Evolutionary conservation across 2,797 vertebrate species (phyloP).

Genomic region (Tokudaia tokunoshimensis): DNA sequence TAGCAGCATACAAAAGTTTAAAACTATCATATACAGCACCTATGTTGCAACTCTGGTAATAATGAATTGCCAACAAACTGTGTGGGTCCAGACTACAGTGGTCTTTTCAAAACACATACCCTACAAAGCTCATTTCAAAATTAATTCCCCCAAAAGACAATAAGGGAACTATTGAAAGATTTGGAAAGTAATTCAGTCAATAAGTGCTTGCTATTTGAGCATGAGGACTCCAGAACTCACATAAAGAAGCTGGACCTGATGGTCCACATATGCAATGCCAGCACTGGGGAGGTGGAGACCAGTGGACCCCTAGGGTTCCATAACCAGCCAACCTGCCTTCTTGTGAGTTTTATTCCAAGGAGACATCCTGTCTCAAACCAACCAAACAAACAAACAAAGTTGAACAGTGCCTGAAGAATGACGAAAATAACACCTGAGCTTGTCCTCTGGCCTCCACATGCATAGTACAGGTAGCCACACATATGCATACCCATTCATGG

Average conservation of each 20-base stretch:
- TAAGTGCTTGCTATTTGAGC: no score
- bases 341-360: background rate
- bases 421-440: background rate
- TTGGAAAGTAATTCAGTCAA: background rate
- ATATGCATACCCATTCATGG: background rate
- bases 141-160: background rate
- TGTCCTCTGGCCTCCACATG: background rate
- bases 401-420: background rate
- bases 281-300: background rate
- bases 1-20: conserved; percentile 34
- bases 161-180: background rate
- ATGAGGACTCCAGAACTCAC: background rate
- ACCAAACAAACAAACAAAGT: background rate
- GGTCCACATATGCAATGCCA: background rate
- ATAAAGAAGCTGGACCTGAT: background rate
- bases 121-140: background rate
- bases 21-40: background rate
- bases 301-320: background rate
- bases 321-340: background rate
- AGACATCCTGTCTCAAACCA: background rate
- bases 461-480: background rate
- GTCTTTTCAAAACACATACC: background rate
- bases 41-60: background rate
- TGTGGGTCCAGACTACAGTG: background rate
- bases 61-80: conserved; percentile 4